phyloP scores from a whole-genome alignment of 2,113 vertebrate genomes.

The Hiodon alosoides region DNA sequence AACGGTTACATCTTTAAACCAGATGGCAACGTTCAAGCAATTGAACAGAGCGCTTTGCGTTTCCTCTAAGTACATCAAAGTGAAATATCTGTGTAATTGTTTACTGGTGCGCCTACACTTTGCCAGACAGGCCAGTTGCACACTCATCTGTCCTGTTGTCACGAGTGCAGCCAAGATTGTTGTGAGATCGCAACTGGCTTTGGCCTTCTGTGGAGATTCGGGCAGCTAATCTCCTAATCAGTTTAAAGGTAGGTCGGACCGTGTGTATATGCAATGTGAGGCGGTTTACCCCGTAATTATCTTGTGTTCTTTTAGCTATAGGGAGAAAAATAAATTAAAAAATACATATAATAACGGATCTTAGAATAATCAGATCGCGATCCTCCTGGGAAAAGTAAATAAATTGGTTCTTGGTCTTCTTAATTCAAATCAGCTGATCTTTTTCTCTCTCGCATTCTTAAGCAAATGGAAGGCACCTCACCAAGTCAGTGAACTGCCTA shows the following conservation, averaged over 20 bases:
- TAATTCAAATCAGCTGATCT: constrained; percentile 41
- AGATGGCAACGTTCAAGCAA: constrained; percentile 34
- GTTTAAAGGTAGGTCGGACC: neutral
- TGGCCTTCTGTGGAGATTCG: too few relatives aligned
- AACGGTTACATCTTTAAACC: constrained; percentile 29
- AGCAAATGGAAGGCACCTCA: constrained; percentile 27
- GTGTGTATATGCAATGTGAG: too few relatives aligned
- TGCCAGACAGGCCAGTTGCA: neutral
- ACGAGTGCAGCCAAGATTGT: too few relatives aligned
- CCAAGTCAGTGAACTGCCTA: constrained; percentile 28
- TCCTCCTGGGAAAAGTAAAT: too few relatives aligned
- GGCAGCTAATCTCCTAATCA: neutral
- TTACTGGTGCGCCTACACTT: constrained; percentile 30
- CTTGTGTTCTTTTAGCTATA: too few relatives aligned
- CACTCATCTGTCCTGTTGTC: neutral
- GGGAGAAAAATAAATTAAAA: too few relatives aligned
- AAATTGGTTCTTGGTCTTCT: constrained; percentile 20
- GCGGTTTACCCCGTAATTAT: too few relatives aligned
- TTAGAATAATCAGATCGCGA: too few relatives aligned
- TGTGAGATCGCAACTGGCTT: too few relatives aligned
- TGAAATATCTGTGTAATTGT: constrained; percentile 29
- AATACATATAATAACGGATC: too few relatives aligned
- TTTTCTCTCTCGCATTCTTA: constrained; percentile 11
- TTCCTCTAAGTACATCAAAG: constrained; percentile 21
- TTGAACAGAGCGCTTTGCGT: constrained; percentile 16